Conservation (phyloP, 2,888 invertebrate species). For the Microplitis deprimator region DNA sequence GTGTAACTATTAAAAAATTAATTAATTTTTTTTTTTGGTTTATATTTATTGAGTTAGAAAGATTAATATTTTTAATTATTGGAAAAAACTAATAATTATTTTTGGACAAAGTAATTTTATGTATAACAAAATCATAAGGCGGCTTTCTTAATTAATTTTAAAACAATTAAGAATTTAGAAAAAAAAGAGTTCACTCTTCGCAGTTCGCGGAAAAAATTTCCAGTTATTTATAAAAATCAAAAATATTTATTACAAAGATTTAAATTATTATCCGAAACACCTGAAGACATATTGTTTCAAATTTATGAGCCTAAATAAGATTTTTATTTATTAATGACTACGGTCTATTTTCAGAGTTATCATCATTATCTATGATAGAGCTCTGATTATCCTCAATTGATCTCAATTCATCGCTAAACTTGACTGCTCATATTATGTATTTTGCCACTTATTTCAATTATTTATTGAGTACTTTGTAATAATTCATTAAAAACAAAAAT, state of each 20-base stretch:
- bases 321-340: background rate
- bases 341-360: background rate
- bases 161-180: no score
- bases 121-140: no score
- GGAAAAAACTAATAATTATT: no score
- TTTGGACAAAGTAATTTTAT: no score
- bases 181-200: no score
- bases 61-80: no score
- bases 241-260: background rate
- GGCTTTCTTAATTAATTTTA: no score
- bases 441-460: constrained; percentile 1
- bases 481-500: background rate
- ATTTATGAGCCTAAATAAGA: background rate
- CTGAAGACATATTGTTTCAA: background rate
- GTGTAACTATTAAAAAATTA: no score
- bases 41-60: no score
- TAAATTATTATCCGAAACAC: background rate
- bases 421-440: constrained; percentile 14
- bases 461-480: background rate
- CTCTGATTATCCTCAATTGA: constrained; percentile 29
- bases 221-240: background rate
- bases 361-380: constrained; percentile 13
- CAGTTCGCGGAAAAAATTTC: no score
- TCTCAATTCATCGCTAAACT: constrained; percentile 10
- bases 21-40: no score